phyloP scores from a whole-genome alignment of 2,888 invertebrate genomes.

The Teleiodes luculella region DNA sequence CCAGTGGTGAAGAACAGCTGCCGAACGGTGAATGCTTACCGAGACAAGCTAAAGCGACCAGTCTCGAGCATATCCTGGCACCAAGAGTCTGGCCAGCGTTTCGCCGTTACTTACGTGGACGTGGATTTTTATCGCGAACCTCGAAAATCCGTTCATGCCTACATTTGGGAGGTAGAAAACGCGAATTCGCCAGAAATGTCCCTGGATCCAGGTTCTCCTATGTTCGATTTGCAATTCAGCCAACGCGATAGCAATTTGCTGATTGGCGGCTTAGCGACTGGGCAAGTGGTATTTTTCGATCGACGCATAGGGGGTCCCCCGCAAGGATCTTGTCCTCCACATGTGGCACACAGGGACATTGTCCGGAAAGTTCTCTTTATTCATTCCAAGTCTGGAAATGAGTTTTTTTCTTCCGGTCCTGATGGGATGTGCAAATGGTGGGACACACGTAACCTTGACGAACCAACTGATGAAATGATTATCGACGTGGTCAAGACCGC shows the following conservation, averaged over 20 bases:
- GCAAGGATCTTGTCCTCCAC: slow-evolving; percentile 83
- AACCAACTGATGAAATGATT: slow-evolving; percentile 81
- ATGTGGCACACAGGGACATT: slow-evolving; percentile 91
- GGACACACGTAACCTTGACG: slow-evolving; percentile 83
- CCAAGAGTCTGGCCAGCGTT: slow-evolving; percentile 86
- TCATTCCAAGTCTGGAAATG: slow-evolving; percentile 93
- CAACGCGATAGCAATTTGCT: slow-evolving; percentile 85
- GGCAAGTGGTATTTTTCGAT: slow-evolving; percentile 86
- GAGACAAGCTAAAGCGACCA: slow-evolving; percentile 82
- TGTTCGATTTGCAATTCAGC: slow-evolving; percentile 90
- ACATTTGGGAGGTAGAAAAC: slow-evolving; percentile 95
- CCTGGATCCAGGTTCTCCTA: slow-evolving; percentile 83
- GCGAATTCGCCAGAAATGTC: slow-evolving; percentile 85
- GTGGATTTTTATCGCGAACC: slow-evolving; percentile 82
- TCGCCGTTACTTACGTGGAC: slow-evolving; percentile 91
- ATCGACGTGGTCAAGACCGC: slow-evolving; percentile 80
- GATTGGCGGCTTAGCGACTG: slow-evolving; percentile 83
- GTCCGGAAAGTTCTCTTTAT: slow-evolving; percentile 92
- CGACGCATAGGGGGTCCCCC: slow-evolving; percentile 85
- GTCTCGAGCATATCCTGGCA: slow-evolving; percentile 91
- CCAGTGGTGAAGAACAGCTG: slow-evolving; percentile 81
- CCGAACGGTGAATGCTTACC: slow-evolving; percentile 90
- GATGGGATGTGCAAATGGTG: slow-evolving; percentile 93
- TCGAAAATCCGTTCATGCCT: slow-evolving; percentile 57
- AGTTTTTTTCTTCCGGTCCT: slow-evolving; percentile 94